Base-by-base conservation (phyloP, 2,797 vertebrate species). In the Phoxinus dragarum region DNA sequence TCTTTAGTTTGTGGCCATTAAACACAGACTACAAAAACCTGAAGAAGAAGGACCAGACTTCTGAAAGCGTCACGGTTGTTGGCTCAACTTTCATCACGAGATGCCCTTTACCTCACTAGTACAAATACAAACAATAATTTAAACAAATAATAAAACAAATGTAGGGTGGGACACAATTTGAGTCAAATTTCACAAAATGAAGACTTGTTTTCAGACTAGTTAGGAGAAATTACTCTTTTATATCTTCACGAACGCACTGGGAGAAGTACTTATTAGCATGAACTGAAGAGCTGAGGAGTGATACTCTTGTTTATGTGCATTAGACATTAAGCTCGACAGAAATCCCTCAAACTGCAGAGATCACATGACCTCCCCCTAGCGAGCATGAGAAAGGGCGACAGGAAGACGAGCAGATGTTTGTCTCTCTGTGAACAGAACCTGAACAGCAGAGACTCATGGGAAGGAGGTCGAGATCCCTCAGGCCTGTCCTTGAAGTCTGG, bases 21-120 rank as follows among this genome's bases (percentile, higher is more conserved):
- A 93, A 94, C 86, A 95, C 94, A 0, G 95, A 96, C 91, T 96
- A 96, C 91, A 95, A 96, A 91, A 94, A 89, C 84, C 94, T 96
- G 90, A 96, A 96, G 94, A 96, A 96, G 89, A 96, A 1, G 92
- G 96, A 0, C 96, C 95, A 23, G 95, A 94, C 56, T 96, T 95
- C 93, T 96, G 92, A 93, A 21, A 16, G 59, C 16, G 0, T 31
- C 4, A 11, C 12, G 2, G 21, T 0, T 56, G 16, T 56, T 27
- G 54, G 21, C 21, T 64, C 74, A 59, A n/a, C 36, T 17, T 42
- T 44, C 5, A 5, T 42, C 23, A 64, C 21, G 9, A 74, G 27
- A 52, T 34, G 27, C 16, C 27, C n/a, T 34, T 74, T 14, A 1
- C n/a, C 69, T 73, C 31, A 52, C 9, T 19, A 49, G 4, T 6